phyloP scores from a whole-genome alignment of 2,113 vertebrate genomes.

The Sylvia atricapilla region DNA sequence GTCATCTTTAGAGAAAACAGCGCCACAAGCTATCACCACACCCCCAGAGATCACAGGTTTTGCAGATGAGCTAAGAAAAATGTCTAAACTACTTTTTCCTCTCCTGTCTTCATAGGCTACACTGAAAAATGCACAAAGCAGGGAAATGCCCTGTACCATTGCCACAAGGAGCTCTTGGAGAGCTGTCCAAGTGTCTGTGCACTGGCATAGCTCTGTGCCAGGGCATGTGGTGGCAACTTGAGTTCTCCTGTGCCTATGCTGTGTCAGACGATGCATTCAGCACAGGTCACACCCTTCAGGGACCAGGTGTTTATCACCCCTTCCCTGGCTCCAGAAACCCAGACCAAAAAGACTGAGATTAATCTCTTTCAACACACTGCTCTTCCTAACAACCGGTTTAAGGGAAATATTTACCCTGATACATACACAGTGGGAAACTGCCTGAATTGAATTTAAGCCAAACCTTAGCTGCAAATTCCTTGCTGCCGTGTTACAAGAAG shows the following conservation, averaged over 20 bases:
- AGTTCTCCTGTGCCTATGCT: neutral
- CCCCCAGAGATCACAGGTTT: neutral
- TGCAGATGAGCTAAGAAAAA: neutral
- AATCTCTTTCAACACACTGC: neutral
- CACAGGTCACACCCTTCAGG: accelerated
- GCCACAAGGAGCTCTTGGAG: neutral
- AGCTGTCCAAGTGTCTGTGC: neutral
- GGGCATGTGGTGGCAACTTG: accelerated
- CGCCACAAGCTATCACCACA: neutral
- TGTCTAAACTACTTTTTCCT: neutral
- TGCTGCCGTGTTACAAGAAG: neutral
- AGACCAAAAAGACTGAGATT: neutral
- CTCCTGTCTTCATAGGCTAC: neutral
- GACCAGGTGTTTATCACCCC: neutral
- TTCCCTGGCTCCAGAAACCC: neutral
- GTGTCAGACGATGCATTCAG: neutral
- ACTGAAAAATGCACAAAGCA: neutral
- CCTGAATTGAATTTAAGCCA: neutral
- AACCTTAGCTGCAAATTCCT: neutral
- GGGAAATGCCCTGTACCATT: neutral
- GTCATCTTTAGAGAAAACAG: neutral
- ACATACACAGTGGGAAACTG: neutral
- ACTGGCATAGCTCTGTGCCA: neutral
- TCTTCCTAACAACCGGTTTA: neutral
- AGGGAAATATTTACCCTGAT: neutral